These are phyloP conservation scores for Agriopis leucophaearia DNA, from an alignment of 2,888 invertebrate genomes.

Conservation along the genomic window DNA sequence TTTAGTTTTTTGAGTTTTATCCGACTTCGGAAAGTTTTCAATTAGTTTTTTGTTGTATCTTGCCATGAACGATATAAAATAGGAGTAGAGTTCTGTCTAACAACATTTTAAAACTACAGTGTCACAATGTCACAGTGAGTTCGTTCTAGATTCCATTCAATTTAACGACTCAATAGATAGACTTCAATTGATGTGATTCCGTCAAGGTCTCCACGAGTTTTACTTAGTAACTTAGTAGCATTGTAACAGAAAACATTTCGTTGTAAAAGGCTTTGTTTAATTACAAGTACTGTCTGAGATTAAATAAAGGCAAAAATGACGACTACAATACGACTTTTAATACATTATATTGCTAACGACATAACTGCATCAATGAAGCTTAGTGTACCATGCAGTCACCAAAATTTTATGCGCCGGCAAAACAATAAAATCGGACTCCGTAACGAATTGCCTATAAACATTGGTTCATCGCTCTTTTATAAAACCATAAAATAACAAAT, in stretches of 20 bases:
- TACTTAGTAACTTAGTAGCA: background rate
- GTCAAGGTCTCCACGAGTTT: background rate
- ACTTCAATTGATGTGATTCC: slow-evolving; percentile 15
- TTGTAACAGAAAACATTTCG: background rate
- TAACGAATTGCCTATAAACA: slow-evolving; percentile 58
- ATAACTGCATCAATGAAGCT: slow-evolving; percentile 44
- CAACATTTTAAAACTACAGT: background rate
- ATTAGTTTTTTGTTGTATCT: no score
- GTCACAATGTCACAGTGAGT: slow-evolving; percentile 4
- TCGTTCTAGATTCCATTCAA: slow-evolving; percentile 6
- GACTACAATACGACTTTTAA: slow-evolving; percentile 10
- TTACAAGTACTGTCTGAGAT: background rate
- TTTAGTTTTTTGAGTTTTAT: no score
- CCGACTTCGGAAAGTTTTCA: no score
- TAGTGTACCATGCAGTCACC: slow-evolving; percentile 44
- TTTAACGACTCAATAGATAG: slow-evolving; percentile 37
- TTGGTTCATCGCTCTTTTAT: slow-evolving; percentile 52
- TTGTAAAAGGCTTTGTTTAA: no score
- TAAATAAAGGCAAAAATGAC: background rate
- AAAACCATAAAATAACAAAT: slow-evolving; percentile 44
- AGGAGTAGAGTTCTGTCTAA: background rate
- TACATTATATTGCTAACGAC: slow-evolving; percentile 26
- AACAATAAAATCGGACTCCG: slow-evolving; percentile 58
- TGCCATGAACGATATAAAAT: no score
- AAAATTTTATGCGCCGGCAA: slow-evolving; percentile 54